Percentiles rank a stretch among this genome's conserved stretches.
These are phyloP conservation scores for Lophotis ruficrista DNA, from an alignment of 2,113 vertebrate species.

Conservation along the genomic window DNA sequence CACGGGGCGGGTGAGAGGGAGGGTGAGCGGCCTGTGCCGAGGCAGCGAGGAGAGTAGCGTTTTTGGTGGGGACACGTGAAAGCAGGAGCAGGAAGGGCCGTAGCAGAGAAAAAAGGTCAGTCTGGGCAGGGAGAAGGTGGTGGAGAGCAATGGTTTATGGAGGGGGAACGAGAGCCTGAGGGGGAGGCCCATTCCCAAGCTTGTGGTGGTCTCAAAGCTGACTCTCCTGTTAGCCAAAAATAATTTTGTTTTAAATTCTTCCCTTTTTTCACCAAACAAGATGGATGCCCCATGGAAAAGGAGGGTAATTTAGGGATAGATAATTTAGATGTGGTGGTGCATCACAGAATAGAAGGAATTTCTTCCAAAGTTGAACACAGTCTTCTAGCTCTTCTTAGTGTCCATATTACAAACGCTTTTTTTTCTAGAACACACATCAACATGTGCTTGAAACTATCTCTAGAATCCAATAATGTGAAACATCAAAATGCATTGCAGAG, in stretches of 20 bases:
- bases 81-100: rapidly evolving
- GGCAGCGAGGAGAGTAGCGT: rapidly evolving
- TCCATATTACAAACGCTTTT: neutral
- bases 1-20: rapidly evolving
- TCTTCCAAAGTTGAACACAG: neutral
- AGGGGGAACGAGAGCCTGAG: neutral
- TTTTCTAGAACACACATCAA: neutral
- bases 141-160: rapidly evolving
- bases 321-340: rapidly evolving
- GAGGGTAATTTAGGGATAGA: rapidly evolving
- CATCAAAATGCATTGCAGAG: neutral
- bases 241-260: neutral
- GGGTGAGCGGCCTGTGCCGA: rapidly evolving
- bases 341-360: neutral
- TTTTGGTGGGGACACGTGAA: rapidly evolving
- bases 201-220: rapidly evolving
- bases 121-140: neutral
- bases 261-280: neutral
- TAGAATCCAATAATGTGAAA: neutral
- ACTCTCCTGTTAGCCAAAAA: neutral
- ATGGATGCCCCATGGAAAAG: neutral
- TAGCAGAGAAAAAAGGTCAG: rapidly evolving
- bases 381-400: neutral
- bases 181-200: neutral
- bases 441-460: neutral